phyloP scores from a whole-genome alignment of 92 coral and sea anemone genomes.

The Phenganax marumi region DNA sequence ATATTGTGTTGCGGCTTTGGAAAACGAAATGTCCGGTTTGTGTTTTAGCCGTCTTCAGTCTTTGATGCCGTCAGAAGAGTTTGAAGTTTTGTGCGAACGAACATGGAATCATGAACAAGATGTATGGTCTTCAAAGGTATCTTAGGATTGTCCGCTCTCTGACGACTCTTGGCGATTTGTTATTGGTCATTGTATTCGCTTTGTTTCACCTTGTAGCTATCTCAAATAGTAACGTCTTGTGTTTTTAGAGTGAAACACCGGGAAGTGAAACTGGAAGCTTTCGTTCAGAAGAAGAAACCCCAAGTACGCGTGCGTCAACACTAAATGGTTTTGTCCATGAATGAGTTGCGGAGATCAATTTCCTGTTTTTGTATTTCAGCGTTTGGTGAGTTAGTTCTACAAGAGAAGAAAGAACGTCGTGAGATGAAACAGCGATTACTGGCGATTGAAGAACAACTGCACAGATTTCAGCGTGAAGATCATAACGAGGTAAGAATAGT shows the following conservation, averaged over 20 bases:
- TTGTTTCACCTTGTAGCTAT: background rate
- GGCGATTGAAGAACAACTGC: conserved; percentile 77
- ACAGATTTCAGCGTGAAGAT: conserved; percentile 34
- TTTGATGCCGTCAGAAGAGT: conserved; percentile 78
- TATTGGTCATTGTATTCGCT: background rate
- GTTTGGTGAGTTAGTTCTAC: conserved; percentile 79
- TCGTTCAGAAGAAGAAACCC: conserved; percentile 18
- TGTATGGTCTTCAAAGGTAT: background rate
- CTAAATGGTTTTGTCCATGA: background rate
- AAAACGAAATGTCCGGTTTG: background rate
- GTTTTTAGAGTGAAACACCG: conserved; percentile 24
- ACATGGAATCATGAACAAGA: background rate
- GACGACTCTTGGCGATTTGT: background rate
- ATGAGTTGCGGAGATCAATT: background rate
- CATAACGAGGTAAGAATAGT: conserved; percentile 31
- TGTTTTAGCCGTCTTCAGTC: conserved; percentile 69
- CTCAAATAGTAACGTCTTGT: background rate
- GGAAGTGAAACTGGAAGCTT: conserved; percentile 21
- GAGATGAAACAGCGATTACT: conserved; percentile 73
- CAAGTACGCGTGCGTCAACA: conserved; percentile 6
- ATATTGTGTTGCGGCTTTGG: background rate
- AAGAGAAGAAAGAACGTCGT: conserved; percentile 83
- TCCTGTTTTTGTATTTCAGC: conserved; percentile 34
- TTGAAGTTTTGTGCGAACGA: conserved; percentile 65
- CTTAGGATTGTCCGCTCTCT: background rate